Evolutionary conservation across 2,797 vertebrate species (phyloP).

Genomic region (Schizothorax lantsangensis): DNA sequence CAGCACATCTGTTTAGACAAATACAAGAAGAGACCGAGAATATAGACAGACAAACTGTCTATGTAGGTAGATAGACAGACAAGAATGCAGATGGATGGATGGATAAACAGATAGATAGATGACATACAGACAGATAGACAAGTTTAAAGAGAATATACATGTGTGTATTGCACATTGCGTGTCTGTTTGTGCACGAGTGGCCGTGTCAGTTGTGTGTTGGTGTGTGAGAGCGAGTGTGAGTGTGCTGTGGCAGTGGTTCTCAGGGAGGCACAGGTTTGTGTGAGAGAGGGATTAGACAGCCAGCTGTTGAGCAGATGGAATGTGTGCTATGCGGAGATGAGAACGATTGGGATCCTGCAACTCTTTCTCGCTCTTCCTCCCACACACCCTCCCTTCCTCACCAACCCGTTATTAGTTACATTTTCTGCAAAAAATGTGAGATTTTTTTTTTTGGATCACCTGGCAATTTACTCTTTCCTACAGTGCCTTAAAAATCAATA

Average conservation of each 20-base stretch:
- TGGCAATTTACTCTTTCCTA: not conserved
- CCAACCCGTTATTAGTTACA: not conserved
- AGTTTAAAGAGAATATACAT: not conserved
- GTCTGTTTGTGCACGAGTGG: not conserved
- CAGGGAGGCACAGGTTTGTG: slow-evolving; percentile 69
- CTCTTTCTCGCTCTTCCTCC: slow-evolving; percentile 12
- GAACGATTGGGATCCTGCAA: slow-evolving; percentile 57
- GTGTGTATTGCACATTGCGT: not conserved
- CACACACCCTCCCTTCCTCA: not conserved
- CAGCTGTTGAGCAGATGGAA: slow-evolving; percentile 79
- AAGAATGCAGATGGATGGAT: not conserved
- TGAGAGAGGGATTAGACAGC: slow-evolving; percentile 73
- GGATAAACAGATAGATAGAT: no score
- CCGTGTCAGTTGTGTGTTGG: not conserved
- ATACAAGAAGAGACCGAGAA: no score
- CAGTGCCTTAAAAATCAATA: not conserved
- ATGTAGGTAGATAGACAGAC: not conserved
- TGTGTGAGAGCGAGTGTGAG: not conserved
- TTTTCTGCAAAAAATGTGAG: not conserved
- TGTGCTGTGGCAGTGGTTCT: slow-evolving; percentile 67
- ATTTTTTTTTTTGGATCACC: not conserved
- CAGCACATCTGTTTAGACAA: no score
- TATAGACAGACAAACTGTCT: not conserved
- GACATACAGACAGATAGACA: no score
- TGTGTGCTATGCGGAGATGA: slow-evolving; percentile 70